Conservation (phyloP, 2,888 invertebrate species). For the Volucella inflata region DNA sequence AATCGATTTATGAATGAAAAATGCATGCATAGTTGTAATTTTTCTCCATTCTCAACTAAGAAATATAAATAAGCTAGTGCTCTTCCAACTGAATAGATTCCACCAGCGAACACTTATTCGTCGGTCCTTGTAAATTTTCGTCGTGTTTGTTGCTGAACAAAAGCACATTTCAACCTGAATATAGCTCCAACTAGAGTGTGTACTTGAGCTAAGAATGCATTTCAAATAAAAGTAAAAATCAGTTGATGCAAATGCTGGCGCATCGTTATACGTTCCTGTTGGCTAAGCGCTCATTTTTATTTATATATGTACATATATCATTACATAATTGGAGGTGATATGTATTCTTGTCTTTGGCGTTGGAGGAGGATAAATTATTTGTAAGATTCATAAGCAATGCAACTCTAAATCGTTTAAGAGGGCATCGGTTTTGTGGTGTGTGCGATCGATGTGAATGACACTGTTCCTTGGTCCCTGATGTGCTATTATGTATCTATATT, state of each 20-base stretch:
- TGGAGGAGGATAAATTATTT: background rate
- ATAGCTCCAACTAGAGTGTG: slow-evolving; percentile 8
- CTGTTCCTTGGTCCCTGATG: no score
- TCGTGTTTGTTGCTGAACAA: slow-evolving; percentile 17
- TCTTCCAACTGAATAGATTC: slow-evolving; percentile 5
- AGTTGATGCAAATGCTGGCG: slow-evolving; percentile 25
- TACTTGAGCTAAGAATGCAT: slow-evolving; percentile 52
- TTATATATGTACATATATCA: slow-evolving; percentile 21
- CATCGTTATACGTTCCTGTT: slow-evolving; percentile 23
- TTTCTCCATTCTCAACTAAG: slow-evolving; percentile 28
- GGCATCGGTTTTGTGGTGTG: background rate
- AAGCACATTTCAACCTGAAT: slow-evolving; percentile 56
- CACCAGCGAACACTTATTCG: no score
- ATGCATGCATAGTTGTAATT: slow-evolving; percentile 28
- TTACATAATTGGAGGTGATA: slow-evolving; percentile 64
- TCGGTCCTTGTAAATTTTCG: slow-evolving; percentile 1
- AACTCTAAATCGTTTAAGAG: no score
- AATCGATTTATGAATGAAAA: slow-evolving; percentile 74
- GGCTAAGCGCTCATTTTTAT: slow-evolving; percentile 54
- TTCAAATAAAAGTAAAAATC: slow-evolving; percentile 49
- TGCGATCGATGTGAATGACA: no score
- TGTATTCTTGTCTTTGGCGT: slow-evolving; percentile 28
- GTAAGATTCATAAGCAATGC: no score
- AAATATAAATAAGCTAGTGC: slow-evolving; percentile 18
- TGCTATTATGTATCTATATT: no score